Base-by-base conservation (phyloP, 1,140 invertebrate species). In the Popillia japonica region DNA sequence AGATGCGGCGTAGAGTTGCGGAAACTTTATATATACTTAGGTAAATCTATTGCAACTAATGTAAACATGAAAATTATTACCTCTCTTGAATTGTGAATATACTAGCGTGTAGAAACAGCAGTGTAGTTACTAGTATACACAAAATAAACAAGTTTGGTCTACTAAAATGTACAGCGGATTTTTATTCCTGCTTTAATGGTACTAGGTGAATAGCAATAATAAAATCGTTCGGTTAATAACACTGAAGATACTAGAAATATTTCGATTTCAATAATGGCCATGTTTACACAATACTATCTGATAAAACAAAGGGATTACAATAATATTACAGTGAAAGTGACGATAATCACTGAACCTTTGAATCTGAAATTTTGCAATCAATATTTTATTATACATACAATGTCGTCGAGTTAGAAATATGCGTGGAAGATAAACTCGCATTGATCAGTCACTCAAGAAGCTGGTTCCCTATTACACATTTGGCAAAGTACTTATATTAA, bases 361-460 rank as follows among this genome's bases (percentile, higher is more conserved):
- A n/a, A 42, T 48, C 23, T 86, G 27, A 22, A 27, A 9, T 11
- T 4, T 2, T 68, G 4, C 10, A 68, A 68, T 68, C 61, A 27
- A 68, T 68, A 64, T 64, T 10, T 64, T 64, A 1, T 48, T 48
- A 11, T 68, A 27, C 11, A 27, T 68, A 34, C 17, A 68, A 8
- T 17, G 44, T 48, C n/a, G 27, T 34, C 4, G 4, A 34, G 27
- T 34, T 34, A 34, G 4, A 34, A 34, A 34, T 1, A 34, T 2
- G 4, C 27, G 4, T 34, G 27, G 4, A 34, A 34, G 27, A 34
- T 34, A 34, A 34, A 2, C 27, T 34, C 1, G 27, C 27, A 4
- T 4, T 34, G 27, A 4, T 34, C 27, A 34, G 27, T n/a, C n/a
- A n/a, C n/a, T 34, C 27, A 34, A 34, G 27, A 34, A 34, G 2